Percentiles rank a stretch among this genome's conserved stretches.
phyloP scores from a whole-genome alignment of 1,140 invertebrate genomes.

The Eufriesea mexicana region DNA sequence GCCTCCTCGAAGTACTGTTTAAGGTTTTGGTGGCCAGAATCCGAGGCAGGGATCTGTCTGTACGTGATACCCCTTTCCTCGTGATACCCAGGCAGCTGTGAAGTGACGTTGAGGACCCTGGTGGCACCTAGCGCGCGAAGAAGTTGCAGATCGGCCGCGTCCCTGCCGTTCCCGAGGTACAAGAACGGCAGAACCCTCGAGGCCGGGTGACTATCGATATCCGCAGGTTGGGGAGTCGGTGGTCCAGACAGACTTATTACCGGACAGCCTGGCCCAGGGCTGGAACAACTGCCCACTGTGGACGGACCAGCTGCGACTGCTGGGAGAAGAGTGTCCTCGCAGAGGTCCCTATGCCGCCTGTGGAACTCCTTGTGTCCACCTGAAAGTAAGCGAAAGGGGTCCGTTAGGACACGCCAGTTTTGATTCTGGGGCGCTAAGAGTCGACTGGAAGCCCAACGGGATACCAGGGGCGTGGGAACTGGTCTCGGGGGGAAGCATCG shows the following conservation, averaged over 20 bases:
- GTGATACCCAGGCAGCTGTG: constrained; percentile 88
- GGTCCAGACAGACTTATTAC: constrained; percentile 68
- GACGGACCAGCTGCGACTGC: constrained; percentile 63
- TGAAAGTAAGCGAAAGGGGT: constrained; percentile 72
- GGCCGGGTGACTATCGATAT: constrained; percentile 90
- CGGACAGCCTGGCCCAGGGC: constrained; percentile 73
- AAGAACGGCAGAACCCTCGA: constrained; percentile 93
- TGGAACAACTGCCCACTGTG: constrained; percentile 70
- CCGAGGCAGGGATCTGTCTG: constrained; percentile 91
- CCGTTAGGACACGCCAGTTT: neutral
- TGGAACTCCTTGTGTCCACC: constrained; percentile 88
- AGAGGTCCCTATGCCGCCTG: constrained; percentile 85
- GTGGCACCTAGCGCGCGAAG: constrained; percentile 87
- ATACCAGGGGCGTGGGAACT: constrained; percentile 29
- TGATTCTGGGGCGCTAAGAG: neutral
- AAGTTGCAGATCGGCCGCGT: constrained; percentile 89
- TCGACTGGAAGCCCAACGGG: neutral
- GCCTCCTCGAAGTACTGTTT: constrained; percentile 96
- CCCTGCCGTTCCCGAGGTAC: constrained; percentile 92
- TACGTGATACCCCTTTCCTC: constrained; percentile 89
- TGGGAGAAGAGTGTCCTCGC: constrained; percentile 84
- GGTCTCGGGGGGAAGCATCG: neutral
- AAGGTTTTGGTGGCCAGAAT: constrained; percentile 94
- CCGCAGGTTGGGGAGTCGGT: constrained; percentile 76
- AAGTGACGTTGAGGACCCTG: constrained; percentile 92